A percentile compares a stretch with the other conserved stretches of the same genome.
Evolutionary conservation across 2,888 invertebrate species (phyloP).

Genomic region (Thysanoteuthis rhombus): DNA sequence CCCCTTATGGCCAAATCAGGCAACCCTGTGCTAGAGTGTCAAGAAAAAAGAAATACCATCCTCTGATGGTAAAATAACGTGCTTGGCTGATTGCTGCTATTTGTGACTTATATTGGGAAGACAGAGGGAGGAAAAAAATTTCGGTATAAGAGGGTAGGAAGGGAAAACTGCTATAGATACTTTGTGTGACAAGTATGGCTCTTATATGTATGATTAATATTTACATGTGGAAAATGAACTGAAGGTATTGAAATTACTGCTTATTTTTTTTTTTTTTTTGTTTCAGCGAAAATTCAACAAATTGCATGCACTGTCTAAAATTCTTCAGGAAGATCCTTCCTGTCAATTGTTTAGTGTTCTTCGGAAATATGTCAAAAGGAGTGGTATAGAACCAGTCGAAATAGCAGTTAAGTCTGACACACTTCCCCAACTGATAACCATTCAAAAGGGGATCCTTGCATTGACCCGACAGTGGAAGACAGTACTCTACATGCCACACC

Average conservation of each 20-base stretch:
- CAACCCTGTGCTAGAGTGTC: too few relatives aligned
- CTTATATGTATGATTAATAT: too few relatives aligned
- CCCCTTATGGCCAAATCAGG: too few relatives aligned
- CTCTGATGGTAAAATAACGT: too few relatives aligned
- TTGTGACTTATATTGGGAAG: too few relatives aligned
- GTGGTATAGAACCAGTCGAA: constrained; percentile 82
- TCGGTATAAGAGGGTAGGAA: too few relatives aligned
- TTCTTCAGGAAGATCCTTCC: constrained; percentile 93
- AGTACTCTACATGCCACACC: constrained; percentile 88
- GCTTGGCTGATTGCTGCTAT: too few relatives aligned
- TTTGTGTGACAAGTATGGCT: too few relatives aligned
- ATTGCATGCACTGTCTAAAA: constrained; percentile 82
- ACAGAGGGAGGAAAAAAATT: too few relatives aligned
- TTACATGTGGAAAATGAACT: too few relatives aligned
- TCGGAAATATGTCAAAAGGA: constrained; percentile 80
- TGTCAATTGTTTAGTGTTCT: constrained; percentile 91
- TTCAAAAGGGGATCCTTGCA: constrained; percentile 94
- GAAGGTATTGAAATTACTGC: background rate
- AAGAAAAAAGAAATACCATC: too few relatives aligned
- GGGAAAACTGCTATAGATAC: too few relatives aligned
- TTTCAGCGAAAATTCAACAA: constrained; percentile 88
- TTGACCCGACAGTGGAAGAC: constrained; percentile 97
- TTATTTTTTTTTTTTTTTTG: constrained; percentile 32
- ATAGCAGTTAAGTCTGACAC: constrained; percentile 84
- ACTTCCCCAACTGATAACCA: constrained; percentile 85